phyloP scores from a whole-genome alignment of 2,888 invertebrate species.

The Dyspetes luteomarginatus region DNA sequence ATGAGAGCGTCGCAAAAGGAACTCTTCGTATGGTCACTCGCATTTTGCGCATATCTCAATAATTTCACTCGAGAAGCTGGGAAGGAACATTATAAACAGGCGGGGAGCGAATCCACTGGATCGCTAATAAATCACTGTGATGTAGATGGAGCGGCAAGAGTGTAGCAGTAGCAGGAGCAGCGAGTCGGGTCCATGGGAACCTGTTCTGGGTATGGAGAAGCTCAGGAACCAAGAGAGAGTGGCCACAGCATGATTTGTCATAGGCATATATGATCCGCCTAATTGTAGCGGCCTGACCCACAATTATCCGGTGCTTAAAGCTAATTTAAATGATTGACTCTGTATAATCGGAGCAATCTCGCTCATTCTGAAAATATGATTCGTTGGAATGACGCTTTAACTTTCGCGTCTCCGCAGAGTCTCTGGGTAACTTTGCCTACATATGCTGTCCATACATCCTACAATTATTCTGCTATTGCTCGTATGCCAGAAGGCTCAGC shows the following conservation, averaged over 20 bases:
- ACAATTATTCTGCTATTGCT: conserved; percentile 78
- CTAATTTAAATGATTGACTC: conserved; percentile 74
- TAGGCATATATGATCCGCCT: conserved; percentile 66
- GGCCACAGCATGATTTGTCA: conserved; percentile 75
- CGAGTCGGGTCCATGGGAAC: conserved; percentile 70
- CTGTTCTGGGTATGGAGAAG: conserved; percentile 66
- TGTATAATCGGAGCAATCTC: conserved; percentile 68
- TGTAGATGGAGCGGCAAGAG: conserved; percentile 68
- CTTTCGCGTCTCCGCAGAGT: conserved; percentile 29
- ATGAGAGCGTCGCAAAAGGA: conserved; percentile 32
- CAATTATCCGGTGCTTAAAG: conserved; percentile 74
- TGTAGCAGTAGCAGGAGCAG: too few relatives aligned
- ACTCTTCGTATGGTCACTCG: conserved; percentile 55
- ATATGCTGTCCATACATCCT: conserved; percentile 54
- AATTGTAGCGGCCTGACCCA: conserved; percentile 70
- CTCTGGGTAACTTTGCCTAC: background rate
- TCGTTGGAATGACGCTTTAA: conserved; percentile 42
- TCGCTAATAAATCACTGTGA: conserved; percentile 75
- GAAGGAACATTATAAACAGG: conserved; percentile 7
- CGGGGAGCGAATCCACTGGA: conserved; percentile 69
- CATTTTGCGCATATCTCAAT: conserved; percentile 72
- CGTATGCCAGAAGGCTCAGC: conserved; percentile 60
- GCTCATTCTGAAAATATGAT: conserved; percentile 55
- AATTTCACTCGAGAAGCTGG: conserved; percentile 53
- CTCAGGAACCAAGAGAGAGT: conserved; percentile 55